These are phyloP conservation scores for Parascotia fuliginaria DNA, from an alignment of 2,888 invertebrate genomes.

Conservation along the genomic window DNA sequence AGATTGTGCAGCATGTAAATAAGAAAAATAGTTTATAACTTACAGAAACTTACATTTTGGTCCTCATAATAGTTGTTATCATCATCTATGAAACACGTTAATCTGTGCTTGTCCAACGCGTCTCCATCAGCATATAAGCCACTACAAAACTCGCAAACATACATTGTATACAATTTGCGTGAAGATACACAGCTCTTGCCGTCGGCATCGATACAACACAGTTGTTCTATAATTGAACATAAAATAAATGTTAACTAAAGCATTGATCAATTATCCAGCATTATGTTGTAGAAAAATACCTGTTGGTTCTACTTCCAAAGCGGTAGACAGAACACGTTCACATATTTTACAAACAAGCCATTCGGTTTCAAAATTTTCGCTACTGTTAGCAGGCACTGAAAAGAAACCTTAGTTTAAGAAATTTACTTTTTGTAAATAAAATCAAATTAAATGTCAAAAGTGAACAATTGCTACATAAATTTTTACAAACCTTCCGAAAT, in stretches of 20 bases:
- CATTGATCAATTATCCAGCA: no score
- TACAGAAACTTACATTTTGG: slow-evolving; percentile 34
- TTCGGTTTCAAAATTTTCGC: slow-evolving; percentile 65
- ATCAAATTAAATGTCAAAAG: no score
- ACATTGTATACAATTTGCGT: slow-evolving; percentile 71
- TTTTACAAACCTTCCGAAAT: slow-evolving; percentile 27
- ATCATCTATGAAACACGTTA: slow-evolving; percentile 59
- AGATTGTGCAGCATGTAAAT: background rate
- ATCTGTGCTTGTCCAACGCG: slow-evolving; percentile 68
- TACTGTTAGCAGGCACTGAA: slow-evolving; percentile 52
- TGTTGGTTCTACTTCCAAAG: slow-evolving; percentile 70
- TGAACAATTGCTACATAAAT: background rate
- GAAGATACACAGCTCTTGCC: slow-evolving; percentile 61
- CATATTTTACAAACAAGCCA: slow-evolving; percentile 77
- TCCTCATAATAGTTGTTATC: slow-evolving; percentile 46
- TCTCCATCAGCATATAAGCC: slow-evolving; percentile 74
- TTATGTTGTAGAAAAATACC: slow-evolving; percentile 49
- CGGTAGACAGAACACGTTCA: slow-evolving; percentile 74
- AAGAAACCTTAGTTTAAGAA: background rate
- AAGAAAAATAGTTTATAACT: background rate
- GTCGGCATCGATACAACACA: slow-evolving; percentile 66
- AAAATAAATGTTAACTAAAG: no score
- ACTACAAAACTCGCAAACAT: slow-evolving; percentile 74
- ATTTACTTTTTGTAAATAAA: no score
- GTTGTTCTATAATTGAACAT: slow-evolving; percentile 69